These are phyloP conservation scores for Ptilonorhynchus violaceus DNA, from an alignment of 2,113 vertebrate genomes.

Conservation along the genomic window DNA sequence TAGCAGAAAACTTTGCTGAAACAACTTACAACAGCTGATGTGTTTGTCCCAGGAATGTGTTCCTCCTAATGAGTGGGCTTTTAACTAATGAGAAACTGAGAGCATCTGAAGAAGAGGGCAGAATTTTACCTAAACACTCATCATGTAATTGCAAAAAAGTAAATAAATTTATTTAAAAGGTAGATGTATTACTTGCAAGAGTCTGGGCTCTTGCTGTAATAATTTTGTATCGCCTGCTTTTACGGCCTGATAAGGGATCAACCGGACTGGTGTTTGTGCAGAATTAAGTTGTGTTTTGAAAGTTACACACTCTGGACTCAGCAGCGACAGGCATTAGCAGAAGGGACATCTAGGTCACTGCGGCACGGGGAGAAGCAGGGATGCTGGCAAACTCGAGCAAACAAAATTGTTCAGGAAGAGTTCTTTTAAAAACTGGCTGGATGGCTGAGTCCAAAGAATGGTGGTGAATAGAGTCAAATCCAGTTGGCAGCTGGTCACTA, in stretches of 20 bases:
- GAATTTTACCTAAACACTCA: neutral
- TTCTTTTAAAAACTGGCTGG: neutral
- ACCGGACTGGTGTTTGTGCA: neutral
- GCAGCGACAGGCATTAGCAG: neutral
- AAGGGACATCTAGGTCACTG: neutral
- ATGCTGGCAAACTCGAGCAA: neutral
- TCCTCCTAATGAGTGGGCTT: slow-evolving; percentile 48
- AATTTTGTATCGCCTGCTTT: neutral
- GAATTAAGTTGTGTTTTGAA: neutral
- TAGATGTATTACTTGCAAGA: neutral
- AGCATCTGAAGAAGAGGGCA: neutral
- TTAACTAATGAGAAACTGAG: slow-evolving; percentile 51
- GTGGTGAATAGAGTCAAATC: neutral
- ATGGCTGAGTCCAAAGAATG: too few species aligned
- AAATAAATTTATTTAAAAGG: neutral
- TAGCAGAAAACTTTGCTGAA: slow-evolving; percentile 34
- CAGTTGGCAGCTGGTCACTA: rapidly evolving
- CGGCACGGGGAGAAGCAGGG: rapidly evolving
- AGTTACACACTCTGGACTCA: neutral
- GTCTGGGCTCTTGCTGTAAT: neutral
- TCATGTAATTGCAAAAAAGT: neutral
- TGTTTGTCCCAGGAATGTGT: slow-evolving; percentile 17
- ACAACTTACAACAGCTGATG: slow-evolving; percentile 16
- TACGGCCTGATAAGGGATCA: neutral
- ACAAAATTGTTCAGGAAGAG: neutral